Evolutionary conservation across 2,888 invertebrate species (phyloP).

Genomic region (Troides oblongomaculatus): DNA sequence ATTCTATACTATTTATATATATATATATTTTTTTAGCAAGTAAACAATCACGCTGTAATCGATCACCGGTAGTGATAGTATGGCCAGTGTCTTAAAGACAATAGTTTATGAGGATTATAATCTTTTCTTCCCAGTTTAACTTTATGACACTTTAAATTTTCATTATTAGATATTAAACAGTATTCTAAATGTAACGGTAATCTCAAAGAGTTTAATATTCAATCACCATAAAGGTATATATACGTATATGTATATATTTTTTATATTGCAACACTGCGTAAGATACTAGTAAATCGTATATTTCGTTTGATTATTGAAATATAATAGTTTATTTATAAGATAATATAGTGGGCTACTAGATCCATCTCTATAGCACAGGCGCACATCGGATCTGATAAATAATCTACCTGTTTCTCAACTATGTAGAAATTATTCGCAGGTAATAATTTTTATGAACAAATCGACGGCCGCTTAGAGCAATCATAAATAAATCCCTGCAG

Average conservation of each 20-base stretch:
- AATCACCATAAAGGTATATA: conserved; percentile 26
- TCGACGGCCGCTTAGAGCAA: not conserved
- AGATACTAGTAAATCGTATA: conserved; percentile 1
- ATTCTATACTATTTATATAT: conserved; percentile 13
- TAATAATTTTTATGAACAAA: not conserved
- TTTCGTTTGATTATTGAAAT: conserved; percentile 4
- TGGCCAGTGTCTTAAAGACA: conserved; percentile 67
- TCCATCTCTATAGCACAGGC: not conserved
- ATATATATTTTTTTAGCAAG: conserved; percentile 15
- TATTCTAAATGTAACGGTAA: conserved; percentile 20
- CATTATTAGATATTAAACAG: conserved; percentile 14
- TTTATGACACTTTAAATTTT: conserved; percentile 7
- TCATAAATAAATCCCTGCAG: not conserved
- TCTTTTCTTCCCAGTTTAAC: conserved; percentile 22
- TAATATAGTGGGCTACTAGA: not conserved
- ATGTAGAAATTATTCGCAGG: not conserved
- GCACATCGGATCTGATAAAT: not conserved
- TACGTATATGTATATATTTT: conserved; percentile 19
- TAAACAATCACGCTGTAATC: conserved; percentile 14
- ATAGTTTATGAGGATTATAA: conserved; percentile 39
- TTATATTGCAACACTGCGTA: conserved; percentile 23
- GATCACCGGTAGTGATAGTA: conserved; percentile 53
- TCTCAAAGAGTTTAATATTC: conserved; percentile 32
- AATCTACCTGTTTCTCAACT: not conserved
- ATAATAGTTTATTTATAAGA: conserved; percentile 1